Evolutionary conservation across 1,140 invertebrate species (phyloP).

Genomic region (Aphelenchoides fujianensis): DNA sequence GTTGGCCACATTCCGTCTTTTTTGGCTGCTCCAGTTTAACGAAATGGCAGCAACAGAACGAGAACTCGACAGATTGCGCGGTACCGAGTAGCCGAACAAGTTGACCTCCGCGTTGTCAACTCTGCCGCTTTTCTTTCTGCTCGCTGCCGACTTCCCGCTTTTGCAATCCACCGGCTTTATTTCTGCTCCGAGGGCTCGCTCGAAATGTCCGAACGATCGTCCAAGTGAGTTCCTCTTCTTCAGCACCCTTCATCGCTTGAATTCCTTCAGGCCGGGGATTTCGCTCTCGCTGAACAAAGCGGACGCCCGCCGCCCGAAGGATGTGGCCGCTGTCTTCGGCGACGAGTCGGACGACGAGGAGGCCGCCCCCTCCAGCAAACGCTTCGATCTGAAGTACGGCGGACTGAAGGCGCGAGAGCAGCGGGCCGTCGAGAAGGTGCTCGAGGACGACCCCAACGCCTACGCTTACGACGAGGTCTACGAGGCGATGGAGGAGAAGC

Average conservation of each 20-base stretch:
- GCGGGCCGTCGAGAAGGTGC: constrained; percentile 4
- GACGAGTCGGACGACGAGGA: neutral
- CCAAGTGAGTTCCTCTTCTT: neutral
- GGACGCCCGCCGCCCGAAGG: neutral
- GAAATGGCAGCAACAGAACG: too few species aligned
- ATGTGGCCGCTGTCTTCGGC: constrained; percentile 1
- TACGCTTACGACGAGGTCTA: constrained; percentile 15
- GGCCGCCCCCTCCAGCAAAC: neutral
- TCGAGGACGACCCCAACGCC: constrained; percentile 6
- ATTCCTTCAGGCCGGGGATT: neutral
- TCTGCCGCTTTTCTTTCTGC: too few species aligned
- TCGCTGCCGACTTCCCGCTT: too few species aligned
- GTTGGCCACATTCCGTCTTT: too few species aligned
- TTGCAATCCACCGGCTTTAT: too few species aligned
- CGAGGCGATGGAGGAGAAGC: neutral
- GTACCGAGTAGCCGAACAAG: too few species aligned
- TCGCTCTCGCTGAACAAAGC: neutral
- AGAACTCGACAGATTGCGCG: too few species aligned
- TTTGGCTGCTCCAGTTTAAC: too few species aligned
- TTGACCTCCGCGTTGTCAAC: too few species aligned
- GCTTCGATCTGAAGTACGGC: neutral
- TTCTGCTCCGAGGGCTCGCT: too few species aligned
- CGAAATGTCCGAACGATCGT: too few species aligned
- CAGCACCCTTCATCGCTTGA: neutral
- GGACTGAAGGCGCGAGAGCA: neutral